Evolutionary conservation across 2,113 vertebrate species (phyloP).

Genomic region (Pelecanoides urinatrix): DNA sequence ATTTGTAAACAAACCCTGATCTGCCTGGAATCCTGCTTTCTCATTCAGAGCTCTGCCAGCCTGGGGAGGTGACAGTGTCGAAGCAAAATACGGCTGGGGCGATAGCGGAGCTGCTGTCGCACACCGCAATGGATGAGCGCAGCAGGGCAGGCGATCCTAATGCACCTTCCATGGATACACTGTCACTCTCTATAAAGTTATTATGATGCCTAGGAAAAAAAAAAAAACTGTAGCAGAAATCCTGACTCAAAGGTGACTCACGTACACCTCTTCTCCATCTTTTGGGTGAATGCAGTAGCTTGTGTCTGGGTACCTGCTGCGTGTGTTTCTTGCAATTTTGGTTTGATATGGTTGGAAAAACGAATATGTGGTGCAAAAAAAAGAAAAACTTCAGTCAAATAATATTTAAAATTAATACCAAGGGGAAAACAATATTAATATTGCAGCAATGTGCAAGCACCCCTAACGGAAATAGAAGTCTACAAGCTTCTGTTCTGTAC

Average conservation of each 20-base stretch:
- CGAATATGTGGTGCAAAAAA: rapidly evolving
- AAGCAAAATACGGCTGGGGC: background rate
- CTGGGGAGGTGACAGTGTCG: background rate
- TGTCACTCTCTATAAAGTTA: background rate
- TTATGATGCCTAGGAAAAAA: background rate
- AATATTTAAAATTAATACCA: background rate
- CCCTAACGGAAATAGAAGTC: background rate
- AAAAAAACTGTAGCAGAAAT: background rate
- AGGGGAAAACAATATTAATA: background rate
- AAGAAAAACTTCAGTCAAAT: background rate
- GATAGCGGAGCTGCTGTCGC: background rate
- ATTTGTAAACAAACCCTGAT: background rate
- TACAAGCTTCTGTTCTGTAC: background rate
- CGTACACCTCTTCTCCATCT: background rate
- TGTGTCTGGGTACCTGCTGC: background rate
- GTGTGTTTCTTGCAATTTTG: background rate
- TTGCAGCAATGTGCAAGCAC: background rate
- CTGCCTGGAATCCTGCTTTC: background rate
- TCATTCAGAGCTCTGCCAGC: background rate
- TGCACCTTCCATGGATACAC: background rate
- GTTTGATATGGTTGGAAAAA: background rate
- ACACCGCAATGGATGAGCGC: background rate
- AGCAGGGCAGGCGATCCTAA: background rate
- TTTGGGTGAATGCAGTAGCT: background rate
- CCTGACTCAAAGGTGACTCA: background rate